Percentiles rank a stretch among this genome's conserved stretches.
These are phyloP conservation scores for Baronia brevicornis DNA, from an alignment of 2,888 invertebrate species.

Conservation along the genomic window DNA sequence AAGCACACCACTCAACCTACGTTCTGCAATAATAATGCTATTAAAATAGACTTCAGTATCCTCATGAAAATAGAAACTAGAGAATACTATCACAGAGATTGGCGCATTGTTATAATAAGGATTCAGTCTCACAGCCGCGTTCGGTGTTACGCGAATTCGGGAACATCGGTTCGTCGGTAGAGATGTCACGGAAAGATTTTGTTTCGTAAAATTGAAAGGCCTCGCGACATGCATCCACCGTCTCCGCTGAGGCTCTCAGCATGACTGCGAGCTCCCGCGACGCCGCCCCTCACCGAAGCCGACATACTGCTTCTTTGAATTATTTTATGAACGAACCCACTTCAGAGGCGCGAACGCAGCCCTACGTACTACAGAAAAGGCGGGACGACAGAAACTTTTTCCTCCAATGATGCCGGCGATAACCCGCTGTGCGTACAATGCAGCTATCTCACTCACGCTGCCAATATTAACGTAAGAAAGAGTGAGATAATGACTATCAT, in stretches of 20 bases:
- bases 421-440: conserved; percentile 23
- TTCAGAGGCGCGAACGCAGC: conserved; percentile 60
- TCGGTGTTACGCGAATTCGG: conserved; percentile 29
- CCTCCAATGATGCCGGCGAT: conserved; percentile 52
- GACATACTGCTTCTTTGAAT: conserved; percentile 70
- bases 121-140: conserved; percentile 35
- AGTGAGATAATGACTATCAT: conserved; percentile 32
- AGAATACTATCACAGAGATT: conserved; percentile 49
- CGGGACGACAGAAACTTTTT: conserved; percentile 60
- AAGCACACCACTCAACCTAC: conserved; percentile 60
- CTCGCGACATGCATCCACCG: conserved; percentile 70
- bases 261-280: conserved; percentile 74
- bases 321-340: conserved; percentile 46
- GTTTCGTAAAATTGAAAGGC: conserved; percentile 54
- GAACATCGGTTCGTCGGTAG: conserved; percentile 49
- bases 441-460: conserved; percentile 36
- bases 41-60: conserved; percentile 33
- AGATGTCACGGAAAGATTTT: conserved; percentile 60
- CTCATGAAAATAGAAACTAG: conserved; percentile 47
- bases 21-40: conserved; percentile 42
- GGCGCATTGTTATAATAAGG: conserved; percentile 58
- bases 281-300: conserved; percentile 66
- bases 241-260: conserved; percentile 71
- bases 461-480: conserved; percentile 2
- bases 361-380: conserved; percentile 52